phyloP scores from a whole-genome alignment of 2,888 invertebrate species.

The Chloroclysta siterata region DNA sequence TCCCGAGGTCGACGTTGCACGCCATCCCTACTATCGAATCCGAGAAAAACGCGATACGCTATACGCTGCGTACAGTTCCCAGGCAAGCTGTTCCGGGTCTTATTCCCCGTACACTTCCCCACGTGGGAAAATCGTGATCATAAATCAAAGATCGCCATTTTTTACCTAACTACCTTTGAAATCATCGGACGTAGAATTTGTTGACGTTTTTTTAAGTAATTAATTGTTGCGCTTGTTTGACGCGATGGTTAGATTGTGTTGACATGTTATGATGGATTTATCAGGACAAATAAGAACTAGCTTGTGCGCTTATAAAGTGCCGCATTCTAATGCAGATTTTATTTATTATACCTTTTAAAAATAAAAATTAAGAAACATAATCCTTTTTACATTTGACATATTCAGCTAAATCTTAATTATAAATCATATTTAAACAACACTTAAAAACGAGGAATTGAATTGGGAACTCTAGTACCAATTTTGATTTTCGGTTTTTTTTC shows the following conservation, averaged over 20 bases:
- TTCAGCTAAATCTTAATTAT: too few relatives aligned
- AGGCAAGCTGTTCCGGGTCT: constrained; percentile 75
- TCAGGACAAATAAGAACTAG: constrained; percentile 1
- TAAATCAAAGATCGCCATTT: constrained; percentile 67
- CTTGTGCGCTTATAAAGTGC: background rate
- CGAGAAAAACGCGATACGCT: constrained; percentile 59
- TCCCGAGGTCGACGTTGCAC: background rate
- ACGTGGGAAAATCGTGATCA: constrained; percentile 79
- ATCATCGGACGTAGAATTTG: constrained; percentile 35
- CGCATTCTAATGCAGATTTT: background rate
- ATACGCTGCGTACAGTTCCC: constrained; percentile 66
- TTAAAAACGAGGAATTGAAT: too few relatives aligned
- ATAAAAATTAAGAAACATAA: background rate
- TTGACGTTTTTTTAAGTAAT: constrained; percentile 29
- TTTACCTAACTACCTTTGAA: constrained; percentile 49
- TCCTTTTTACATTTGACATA: too few relatives aligned
- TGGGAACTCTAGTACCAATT: too few relatives aligned
- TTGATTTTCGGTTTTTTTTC: too few relatives aligned
- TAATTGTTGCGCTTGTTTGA: constrained; percentile 30
- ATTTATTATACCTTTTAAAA: background rate
- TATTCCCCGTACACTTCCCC: constrained; percentile 67
- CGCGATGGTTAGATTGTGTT: constrained; percentile 12
- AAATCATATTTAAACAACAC: too few relatives aligned
- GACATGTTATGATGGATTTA: constrained; percentile 28
- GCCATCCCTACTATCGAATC: constrained; percentile 46